phyloP scores from a whole-genome alignment of 1,140 invertebrate genomes.

The Helicoverpa zea region DNA sequence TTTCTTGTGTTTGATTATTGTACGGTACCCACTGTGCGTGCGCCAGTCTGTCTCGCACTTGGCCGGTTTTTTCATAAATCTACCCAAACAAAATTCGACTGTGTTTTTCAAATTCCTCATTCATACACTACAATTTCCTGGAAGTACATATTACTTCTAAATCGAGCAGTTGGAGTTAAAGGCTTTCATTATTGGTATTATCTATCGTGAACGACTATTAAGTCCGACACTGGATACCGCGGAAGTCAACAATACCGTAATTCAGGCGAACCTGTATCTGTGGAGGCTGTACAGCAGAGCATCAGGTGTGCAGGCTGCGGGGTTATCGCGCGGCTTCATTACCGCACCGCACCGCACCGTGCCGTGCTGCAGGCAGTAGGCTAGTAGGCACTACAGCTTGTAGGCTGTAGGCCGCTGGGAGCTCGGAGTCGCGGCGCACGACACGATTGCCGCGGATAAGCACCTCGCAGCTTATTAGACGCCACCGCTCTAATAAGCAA shows the following conservation, averaged over 20 bases:
- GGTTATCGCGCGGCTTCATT: conserved; percentile 6
- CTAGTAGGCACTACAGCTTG: not conserved
- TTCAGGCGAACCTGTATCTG: not conserved
- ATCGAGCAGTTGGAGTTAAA: no score
- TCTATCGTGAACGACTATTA: not conserved
- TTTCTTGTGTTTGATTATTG: no score
- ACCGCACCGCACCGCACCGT: not conserved
- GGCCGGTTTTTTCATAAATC: no score
- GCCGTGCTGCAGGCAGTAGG: not conserved
- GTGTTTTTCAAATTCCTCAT: no score
- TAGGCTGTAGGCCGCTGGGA: no score
- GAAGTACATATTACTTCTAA: not conserved
- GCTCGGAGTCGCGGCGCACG: not conserved
- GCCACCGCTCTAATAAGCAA: conserved; percentile 4
- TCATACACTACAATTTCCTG: not conserved
- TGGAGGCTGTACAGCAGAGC: not conserved
- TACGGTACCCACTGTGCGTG: no score
- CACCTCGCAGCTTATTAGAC: conserved; percentile 12
- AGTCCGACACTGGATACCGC: not conserved
- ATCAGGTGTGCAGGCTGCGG: not conserved
- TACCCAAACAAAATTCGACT: no score
- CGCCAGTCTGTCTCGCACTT: no score
- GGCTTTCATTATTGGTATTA: not conserved
- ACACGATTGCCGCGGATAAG: conserved; percentile 5
- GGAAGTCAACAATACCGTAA: not conserved